Conservation (phyloP, 2,113 vertebrate genomes). For the Pelodiscus sinensis region DNA sequence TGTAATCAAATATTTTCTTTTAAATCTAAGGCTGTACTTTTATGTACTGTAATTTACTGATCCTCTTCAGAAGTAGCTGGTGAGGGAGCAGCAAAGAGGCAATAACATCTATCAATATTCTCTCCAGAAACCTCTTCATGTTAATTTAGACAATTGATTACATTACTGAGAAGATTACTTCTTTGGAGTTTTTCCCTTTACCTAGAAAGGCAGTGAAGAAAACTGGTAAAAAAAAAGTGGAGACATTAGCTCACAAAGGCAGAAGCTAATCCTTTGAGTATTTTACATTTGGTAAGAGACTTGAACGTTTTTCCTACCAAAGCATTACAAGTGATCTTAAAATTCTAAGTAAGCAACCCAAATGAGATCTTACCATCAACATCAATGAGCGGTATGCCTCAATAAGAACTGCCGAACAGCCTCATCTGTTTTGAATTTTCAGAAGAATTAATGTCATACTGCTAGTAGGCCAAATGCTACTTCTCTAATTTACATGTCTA, state of each 20-base stretch:
- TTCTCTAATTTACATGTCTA: background rate
- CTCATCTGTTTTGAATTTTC: background rate
- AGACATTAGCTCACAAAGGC: background rate
- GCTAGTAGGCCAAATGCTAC: background rate
- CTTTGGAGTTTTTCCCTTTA: background rate
- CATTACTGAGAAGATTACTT: background rate
- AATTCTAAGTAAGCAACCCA: background rate
- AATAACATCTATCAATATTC: background rate
- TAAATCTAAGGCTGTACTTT: background rate
- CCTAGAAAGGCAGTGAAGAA: background rate
- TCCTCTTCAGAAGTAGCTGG: background rate
- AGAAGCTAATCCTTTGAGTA: background rate
- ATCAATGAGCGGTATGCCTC: background rate
- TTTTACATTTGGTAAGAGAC: background rate
- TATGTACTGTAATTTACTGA: background rate
- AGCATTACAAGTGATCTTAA: background rate
- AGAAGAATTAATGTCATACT: background rate
- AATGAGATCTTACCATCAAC: background rate
- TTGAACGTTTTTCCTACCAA: background rate
- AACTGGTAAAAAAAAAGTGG: background rate
- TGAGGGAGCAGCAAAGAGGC: background rate
- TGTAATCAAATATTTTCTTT: background rate
- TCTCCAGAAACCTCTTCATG: background rate
- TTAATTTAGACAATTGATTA: background rate
- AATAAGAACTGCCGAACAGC: background rate